A percentile compares a stretch with the other conserved stretches of the same genome.
Evolutionary conservation across 2,888 invertebrate species (phyloP).

Genomic region (Allacma fusca): DNA sequence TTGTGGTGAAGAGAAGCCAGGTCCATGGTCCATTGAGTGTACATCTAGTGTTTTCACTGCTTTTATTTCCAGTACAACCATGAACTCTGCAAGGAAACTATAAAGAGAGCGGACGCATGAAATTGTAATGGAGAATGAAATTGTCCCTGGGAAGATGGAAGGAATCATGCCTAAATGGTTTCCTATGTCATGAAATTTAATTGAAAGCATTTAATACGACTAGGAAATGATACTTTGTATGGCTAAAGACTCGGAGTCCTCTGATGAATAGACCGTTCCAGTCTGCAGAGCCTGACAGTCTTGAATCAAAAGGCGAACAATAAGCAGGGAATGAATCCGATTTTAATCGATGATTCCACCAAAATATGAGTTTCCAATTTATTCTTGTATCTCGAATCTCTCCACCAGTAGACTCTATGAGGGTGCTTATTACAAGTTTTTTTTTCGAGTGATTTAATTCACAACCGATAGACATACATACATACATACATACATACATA

Average conservation of each 20-base stretch:
- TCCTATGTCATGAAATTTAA: conserved; percentile 14
- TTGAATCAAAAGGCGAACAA: conserved; percentile 15
- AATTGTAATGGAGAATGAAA: background rate
- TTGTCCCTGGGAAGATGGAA: background rate
- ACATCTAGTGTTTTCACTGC: background rate
- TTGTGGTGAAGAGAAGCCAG: background rate
- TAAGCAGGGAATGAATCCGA: background rate
- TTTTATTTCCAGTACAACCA: background rate
- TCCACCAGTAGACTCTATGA: too few species aligned
- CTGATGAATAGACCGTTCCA: background rate
- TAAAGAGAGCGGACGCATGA: conserved; percentile 20
- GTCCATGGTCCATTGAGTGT: background rate
- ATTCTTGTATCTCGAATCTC: too few species aligned
- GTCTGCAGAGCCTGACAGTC: background rate
- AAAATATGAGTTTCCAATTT: conserved; percentile 13
- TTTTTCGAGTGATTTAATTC: too few species aligned
- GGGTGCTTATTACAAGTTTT: too few species aligned
- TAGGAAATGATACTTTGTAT: conserved; percentile 19
- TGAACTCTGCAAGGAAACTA: conserved; percentile 4
- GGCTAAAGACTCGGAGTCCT: background rate
- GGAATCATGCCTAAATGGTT: conserved; percentile 24
- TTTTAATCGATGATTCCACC: background rate
- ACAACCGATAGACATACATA: too few species aligned
- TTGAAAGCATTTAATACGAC: conserved; percentile 17
- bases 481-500: too few species aligned